These are phyloP conservation scores for Habrosyne pyritoides DNA, from an alignment of 2,888 invertebrate species.

Conservation along the genomic window DNA sequence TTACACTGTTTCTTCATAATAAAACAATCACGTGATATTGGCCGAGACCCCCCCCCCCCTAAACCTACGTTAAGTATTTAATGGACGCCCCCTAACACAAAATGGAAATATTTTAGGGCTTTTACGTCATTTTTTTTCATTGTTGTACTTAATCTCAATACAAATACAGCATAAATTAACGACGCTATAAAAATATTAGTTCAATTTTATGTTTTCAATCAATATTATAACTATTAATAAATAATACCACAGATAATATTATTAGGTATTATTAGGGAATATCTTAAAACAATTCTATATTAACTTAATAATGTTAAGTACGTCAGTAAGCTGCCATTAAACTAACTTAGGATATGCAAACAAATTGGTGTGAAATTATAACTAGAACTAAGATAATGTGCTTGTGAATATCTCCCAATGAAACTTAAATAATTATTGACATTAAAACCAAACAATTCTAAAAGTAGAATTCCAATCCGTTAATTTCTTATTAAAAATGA, in stretches of 20 bases:
- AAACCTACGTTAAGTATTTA: too few species aligned
- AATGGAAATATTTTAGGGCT: neutral
- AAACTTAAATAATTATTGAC: neutral
- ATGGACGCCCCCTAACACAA: too few species aligned
- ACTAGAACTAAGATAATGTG: neutral
- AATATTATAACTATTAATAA: neutral
- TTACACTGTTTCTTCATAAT: too few species aligned
- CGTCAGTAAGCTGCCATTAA: neutral
- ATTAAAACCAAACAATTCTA: too few species aligned
- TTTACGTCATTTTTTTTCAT: neutral
- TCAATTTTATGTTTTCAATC: neutral
- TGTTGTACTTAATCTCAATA: conserved; percentile 1
- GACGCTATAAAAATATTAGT: neutral
- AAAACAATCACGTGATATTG: too few species aligned
- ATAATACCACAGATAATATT: neutral
- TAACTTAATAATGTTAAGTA: neutral
- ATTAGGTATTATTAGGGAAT: conserved; percentile 1
- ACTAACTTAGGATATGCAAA: neutral
- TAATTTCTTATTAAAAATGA: too few species aligned
- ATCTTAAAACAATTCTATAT: neutral
- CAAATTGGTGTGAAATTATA: neutral
- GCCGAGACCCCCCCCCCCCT: too few species aligned
- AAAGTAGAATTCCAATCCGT: neutral
- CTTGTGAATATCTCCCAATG: neutral
- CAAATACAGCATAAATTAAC: neutral